Base-by-base conservation (phyloP, 2,888 invertebrate genomes). In the Biston betularia region DNA sequence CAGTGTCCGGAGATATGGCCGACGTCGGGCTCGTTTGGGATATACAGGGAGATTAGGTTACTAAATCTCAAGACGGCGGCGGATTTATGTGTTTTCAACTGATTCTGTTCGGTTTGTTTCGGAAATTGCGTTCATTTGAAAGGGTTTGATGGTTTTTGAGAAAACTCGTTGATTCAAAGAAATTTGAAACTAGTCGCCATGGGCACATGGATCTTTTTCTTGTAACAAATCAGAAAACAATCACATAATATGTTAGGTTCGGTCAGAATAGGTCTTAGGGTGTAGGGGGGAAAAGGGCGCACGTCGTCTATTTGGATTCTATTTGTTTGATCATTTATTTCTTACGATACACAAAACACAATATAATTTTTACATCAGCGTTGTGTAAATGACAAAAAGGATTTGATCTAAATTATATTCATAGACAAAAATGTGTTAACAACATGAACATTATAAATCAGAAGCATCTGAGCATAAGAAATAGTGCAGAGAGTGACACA, bases 21-120 rank as follows among this genome's bases (percentile, higher is more conserved):
- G 42, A 57, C 56, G 35, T 45, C 4, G 45, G 34, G 38, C 33
- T 42, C 40, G 34, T 57, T 57, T 57, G 52, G 38, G 57, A 66
- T 42, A 15, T 12, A 15, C 53, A n/a, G 1, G n/a, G 49, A 58
- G 61, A 62, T 67, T 67, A 67, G 24, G 14, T n/a, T 12, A 34
- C 45, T 63, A 52, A 54, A 58, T 67, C 63, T 61, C 34, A 57
- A 61, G 60, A 56, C 48, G 44, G 57, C 14, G 34, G 55, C 14
- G 34, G 55, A 63, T 49, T 63, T 57, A 56, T 63, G 12, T 49
- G 56, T 34, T 54, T 54, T 54, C 33, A 54, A 54, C 46, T 40
- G 48, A 14, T 33, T 24, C 40, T 12, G 48, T 15, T 35, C 12
- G 46, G 46, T 48, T 34, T 48, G 46, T 48, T 9, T 44, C 35